Base-by-base conservation (phyloP, 2,888 invertebrate species). In the Germaria angustata region DNA sequence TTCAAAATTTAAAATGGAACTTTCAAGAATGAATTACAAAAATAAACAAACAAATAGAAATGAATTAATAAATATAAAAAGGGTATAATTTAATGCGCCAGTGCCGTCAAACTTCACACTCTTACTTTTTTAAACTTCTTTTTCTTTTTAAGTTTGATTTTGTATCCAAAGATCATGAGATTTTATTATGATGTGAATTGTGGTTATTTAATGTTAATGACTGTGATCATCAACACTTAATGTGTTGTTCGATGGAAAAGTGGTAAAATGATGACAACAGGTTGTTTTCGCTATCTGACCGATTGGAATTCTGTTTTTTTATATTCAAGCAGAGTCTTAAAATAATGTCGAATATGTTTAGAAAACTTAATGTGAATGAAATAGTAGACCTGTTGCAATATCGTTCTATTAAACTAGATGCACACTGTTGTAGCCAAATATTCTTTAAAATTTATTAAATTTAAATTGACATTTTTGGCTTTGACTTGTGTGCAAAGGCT, bases 151-250 rank as follows among this genome's bases (percentile, higher is more conserved):
- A 61, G 46, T 41, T 46, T 34, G 41, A 59, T 32, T 57, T 66
- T 7, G 34, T 17, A 49, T 81, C 85, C 85, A 85, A 85, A 84
- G 84, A 84, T 86, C 85, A 87, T 86, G 44, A 71, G 87, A 86
- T 86, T 87, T 78, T 34, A 81, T 68, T 81, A 57, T 65, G 75
- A 69, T 59, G 85, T 87, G 87, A 88, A 86, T 88, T 89, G 88
- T 89, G 87, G 88, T 87, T 88, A 89, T 89, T 88, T 88, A 88
- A 88, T 88, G 88, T 88, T 89, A 88, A 88, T 88, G 88, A 87
- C 65, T 34, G 57, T 76, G 66, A 82, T 84, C 77, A 84, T 82
- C 55, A 78, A 69, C 80, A 72, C 78, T 59, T 66, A 71, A 73
- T 73, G 34, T 72, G 39, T 46, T 36, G 46, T 49, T 66, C 28